Evolutionary conservation across 2,888 invertebrate species (phyloP).

Genomic region (Heteropelma amictum): DNA sequence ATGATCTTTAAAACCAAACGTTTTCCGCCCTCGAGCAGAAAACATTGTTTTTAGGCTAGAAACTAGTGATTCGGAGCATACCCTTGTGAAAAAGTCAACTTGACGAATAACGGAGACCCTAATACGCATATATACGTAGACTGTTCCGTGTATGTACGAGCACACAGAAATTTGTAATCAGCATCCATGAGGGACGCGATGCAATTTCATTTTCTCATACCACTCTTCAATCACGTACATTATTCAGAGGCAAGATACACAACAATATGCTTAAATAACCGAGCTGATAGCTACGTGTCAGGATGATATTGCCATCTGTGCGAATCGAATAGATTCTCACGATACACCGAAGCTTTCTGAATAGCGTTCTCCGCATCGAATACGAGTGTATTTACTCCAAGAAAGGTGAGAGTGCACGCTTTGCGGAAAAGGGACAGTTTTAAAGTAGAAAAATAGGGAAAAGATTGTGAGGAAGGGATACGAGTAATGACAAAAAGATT

Average conservation of each 20-base stretch:
- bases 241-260: slow-evolving; percentile 6
- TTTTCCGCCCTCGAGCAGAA: too few relatives aligned
- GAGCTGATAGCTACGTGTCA: slow-evolving; percentile 2
- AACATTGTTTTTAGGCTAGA: too few relatives aligned
- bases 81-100: too few relatives aligned
- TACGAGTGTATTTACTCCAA: background rate
- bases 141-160: background rate
- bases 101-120: background rate
- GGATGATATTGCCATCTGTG: slow-evolving; percentile 11
- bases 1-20: too few relatives aligned
- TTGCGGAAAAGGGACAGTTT: background rate
- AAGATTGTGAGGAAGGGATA: too few relatives aligned
- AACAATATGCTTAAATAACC: slow-evolving; percentile 6
- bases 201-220: slow-evolving; percentile 37
- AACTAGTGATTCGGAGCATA: slow-evolving; percentile 3
- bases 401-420: background rate
- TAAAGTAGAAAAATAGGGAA: too few relatives aligned
- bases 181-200: slow-evolving; percentile 26
- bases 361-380: slow-evolving; percentile 1
- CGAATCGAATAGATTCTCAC: slow-evolving; percentile 5
- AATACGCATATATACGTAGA: background rate
- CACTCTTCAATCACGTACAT: slow-evolving; percentile 29
- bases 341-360: background rate
- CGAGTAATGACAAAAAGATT: too few relatives aligned
- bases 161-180: slow-evolving; percentile 6